Evolutionary conservation across 1,140 invertebrate genomes (phyloP), one percentile per base, ranked within the genome.

Genomic region (Globodera rostochiensis): DNA sequence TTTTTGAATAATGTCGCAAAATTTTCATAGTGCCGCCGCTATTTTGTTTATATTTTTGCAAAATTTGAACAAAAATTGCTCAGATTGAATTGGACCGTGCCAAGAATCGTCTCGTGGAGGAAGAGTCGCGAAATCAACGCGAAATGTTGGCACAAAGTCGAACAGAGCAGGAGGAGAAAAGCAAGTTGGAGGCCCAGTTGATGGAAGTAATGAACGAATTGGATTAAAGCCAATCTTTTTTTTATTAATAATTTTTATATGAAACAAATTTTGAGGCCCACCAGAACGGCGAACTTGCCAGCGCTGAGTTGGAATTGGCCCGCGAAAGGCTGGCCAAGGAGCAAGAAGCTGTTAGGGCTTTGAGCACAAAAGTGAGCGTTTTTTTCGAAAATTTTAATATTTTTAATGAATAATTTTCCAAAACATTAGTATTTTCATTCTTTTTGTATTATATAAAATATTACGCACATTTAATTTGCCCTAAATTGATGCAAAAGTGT

Each of bases 301-400:
- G 50, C 47, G 73, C 76, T 49, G 85, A 86, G 60, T 53, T 87
- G 36, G 47, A 77, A 49, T 64, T 73, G 57, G 47, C 77, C 36
- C 75, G 84, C 21, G 80, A 86, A 9, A 53, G 81, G 47, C 64
- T 80, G 57, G 75, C 69, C 46, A 47, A 47, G 46, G 84, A 87
- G 50, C 60, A 85, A 78, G 74, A 81, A 9, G 53, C 36, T 45
- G 11, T 71, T 46, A 45, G 71, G 78, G 67, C 69, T 53, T n/a
- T 84, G 3, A 57, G 74, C 60, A 64, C 36, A 46, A 70, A 76
- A 70, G 67, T 82, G 75, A 11, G 36, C 47, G 45, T 19, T 47
- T 46, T 46, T 80, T 57, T 13, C 19, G 53, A 19, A 25, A 36
- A 36, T 3, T 36, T 36, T 36, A 36, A 36, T 36, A 36, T 36